Evolutionary conservation across 2,113 vertebrate species (phyloP), one percentile per base, ranked within the genome.

Genomic region (Tamias sibiricus): DNA sequence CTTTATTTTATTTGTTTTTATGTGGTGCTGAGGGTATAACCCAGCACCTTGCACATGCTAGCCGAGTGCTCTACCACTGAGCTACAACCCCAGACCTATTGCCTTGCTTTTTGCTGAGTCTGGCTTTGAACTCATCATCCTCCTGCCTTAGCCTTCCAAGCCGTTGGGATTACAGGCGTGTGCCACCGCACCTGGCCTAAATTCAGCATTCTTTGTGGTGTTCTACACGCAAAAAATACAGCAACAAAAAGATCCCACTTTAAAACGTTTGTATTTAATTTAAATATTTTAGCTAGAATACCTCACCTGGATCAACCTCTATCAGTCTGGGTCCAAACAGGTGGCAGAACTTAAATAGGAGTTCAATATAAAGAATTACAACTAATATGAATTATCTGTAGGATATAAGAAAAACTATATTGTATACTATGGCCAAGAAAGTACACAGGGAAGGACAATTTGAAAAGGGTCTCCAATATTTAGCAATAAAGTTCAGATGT

Each of bases 211-310:
- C 24, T 90, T 71, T 90, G 52, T 22, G 42, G 47, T 69, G 14
- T 12, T 68, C 86, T 81, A 82, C 9, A 44, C 62, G 13, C 47
- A 62, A 13, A 72, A 68, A 77, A 94, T 57, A 0, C 8, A 76
- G 57, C 12, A 77, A 86, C 7, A 47, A 74, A 49, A 64, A 26
- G 3, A 75, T 49, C 8, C 24, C 32, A 47, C 42, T 44, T 54
- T 83, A 82, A 87, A 64, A 22, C 81, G 20, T 90, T 77, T 81
- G 35, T 32, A 72, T 69, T 69, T 85, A 52, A 66, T 30, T 30
- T 87, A 17, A 90, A 13, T 95, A 49, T 62, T 88, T 37, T 35
- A 85, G n/a, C 49, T 72, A 94, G 81, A 86, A 35, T n/a, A 40
- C 11, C 54, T 72, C 47, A 68, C 10, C 16, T 49, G 57, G 24